Evolutionary conservation across 2,888 invertebrate genomes (phyloP).

Genomic region (Chrysotoxum bicinctum): DNA sequence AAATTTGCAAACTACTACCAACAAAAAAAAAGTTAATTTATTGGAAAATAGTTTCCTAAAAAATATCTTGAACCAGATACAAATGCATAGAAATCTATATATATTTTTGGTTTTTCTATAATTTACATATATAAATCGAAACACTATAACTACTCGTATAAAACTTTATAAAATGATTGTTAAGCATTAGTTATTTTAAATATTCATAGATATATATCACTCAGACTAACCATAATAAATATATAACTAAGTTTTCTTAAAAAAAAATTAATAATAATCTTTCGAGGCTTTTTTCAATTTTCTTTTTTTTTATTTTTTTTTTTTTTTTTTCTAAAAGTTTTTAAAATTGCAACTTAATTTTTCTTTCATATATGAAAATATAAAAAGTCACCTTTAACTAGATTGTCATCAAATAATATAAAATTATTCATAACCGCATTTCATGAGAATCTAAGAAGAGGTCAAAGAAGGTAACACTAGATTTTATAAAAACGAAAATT

Average conservation of each 20-base stretch:
- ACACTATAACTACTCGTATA: not conserved
- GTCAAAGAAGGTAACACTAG: conserved; percentile 38
- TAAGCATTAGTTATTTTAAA: not conserved
- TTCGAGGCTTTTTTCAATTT: not conserved
- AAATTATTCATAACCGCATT: not conserved
- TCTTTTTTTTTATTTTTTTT: not conserved
- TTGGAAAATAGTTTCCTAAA: not conserved
- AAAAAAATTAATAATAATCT: not conserved
- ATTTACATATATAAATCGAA: not conserved
- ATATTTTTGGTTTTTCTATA: not conserved
- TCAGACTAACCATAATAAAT: not conserved
- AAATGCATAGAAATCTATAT: conserved; percentile 3
- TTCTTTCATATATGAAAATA: not conserved
- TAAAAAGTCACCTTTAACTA: conserved; percentile 23
- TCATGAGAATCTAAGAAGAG: conserved; percentile 35
- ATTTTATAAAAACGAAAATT: conserved; percentile 21
- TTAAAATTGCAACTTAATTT: conserved; percentile 14
- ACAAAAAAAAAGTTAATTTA: not conserved
- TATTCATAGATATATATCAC: not conserved
- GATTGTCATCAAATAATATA: conserved; percentile 39
- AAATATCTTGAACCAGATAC: conserved; percentile 13
- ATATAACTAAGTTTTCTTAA: not conserved
- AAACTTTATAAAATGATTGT: not conserved
- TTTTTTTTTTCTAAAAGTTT: not conserved
- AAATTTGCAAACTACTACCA: conserved; percentile 16